Evolutionary conservation across 2,888 invertebrate genomes (phyloP).

Genomic region (Cerceris ruficornis): DNA sequence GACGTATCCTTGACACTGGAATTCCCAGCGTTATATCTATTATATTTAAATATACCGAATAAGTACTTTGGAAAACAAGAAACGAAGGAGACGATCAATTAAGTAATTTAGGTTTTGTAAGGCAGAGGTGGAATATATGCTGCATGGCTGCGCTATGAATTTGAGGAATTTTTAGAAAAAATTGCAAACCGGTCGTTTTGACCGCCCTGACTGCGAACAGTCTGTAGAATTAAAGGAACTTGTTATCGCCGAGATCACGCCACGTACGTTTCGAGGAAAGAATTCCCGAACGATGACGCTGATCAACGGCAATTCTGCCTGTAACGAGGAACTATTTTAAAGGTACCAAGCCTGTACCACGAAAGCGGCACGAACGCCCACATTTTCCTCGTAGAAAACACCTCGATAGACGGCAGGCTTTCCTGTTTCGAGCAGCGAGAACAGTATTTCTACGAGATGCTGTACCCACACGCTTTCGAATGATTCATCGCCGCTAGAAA

Average conservation of each 20-base stretch:
- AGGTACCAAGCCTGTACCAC: not conserved
- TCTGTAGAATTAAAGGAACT: too few species aligned
- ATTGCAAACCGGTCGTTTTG: too few species aligned
- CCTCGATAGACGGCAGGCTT: constrained; percentile 40
- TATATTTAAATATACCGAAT: too few species aligned
- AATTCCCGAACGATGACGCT: constrained; percentile 19
- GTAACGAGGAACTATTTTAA: constrained; percentile 4
- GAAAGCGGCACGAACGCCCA: constrained; percentile 29
- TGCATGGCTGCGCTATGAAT: too few species aligned
- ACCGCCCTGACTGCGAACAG: too few species aligned
- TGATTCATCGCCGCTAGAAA: constrained; percentile 36
- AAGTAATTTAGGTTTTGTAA: too few species aligned
- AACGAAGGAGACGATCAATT: too few species aligned
- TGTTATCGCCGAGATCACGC: not conserved
- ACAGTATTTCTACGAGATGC: constrained; percentile 23
- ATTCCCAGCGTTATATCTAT: too few species aligned
- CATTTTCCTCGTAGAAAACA: constrained; percentile 21
- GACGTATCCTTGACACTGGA: too few species aligned
- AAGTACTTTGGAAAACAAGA: too few species aligned
- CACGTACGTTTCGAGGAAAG: not conserved
- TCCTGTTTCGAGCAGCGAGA: constrained; percentile 33
- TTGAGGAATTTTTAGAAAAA: too few species aligned
- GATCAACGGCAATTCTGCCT: not conserved
- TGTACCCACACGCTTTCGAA: not conserved
- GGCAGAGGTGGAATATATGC: too few species aligned